Evolutionary conservation across 1,140 invertebrate species (phyloP).

Genomic region (Teleogryllus occipitalis): DNA sequence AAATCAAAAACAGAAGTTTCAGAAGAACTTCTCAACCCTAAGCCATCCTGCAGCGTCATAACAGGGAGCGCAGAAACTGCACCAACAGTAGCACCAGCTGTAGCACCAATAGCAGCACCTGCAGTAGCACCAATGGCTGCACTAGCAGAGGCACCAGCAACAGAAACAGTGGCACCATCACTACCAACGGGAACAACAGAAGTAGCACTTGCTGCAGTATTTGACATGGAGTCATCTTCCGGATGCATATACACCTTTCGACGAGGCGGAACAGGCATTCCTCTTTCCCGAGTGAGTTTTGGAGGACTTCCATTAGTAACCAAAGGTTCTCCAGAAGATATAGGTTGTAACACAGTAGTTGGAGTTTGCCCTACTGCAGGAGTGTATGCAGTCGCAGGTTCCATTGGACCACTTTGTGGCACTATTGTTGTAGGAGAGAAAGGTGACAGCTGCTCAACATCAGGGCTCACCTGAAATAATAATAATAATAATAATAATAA

Average conservation of each 20-base stretch:
- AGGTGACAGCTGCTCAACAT: background rate
- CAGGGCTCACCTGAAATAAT: background rate
- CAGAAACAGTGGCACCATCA: background rate
- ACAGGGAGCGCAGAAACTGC: background rate
- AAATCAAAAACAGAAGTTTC: conserved; percentile 57
- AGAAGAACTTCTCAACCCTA: conserved; percentile 48
- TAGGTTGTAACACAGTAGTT: background rate
- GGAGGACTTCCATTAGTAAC: conserved; percentile 37
- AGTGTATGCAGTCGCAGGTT: background rate
- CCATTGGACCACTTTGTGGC: background rate
- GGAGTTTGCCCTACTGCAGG: background rate
- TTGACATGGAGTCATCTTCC: conserved; percentile 17
- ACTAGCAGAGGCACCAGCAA: conserved; percentile 8
- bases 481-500: no score
- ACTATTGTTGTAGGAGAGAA: background rate
- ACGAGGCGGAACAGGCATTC: conserved; percentile 29
- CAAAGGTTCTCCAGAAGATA: background rate
- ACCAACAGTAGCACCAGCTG: background rate
- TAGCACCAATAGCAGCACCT: background rate
- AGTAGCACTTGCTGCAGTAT: background rate
- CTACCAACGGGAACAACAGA: background rate
- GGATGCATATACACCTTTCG: conserved; percentile 19
- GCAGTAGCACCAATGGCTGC: conserved; percentile 10
- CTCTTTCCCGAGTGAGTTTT: conserved; percentile 42
- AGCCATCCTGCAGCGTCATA: conserved; percentile 32